Percentiles rank a stretch among this genome's conserved stretches.
Conservation (phyloP, 2,797 vertebrate genomes). For the Diglossa cyanea region DNA sequence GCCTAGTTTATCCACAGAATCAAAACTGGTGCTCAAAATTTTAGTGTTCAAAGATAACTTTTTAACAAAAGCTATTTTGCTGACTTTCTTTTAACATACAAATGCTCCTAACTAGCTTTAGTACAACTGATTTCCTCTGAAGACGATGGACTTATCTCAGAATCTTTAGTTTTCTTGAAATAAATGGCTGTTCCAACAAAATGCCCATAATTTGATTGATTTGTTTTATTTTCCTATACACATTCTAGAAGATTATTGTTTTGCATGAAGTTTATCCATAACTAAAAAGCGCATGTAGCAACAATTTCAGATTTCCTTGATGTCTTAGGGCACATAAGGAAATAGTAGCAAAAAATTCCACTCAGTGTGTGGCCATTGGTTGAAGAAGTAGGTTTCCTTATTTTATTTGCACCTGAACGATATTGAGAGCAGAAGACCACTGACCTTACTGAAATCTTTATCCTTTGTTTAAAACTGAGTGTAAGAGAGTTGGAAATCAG, state of each 20-base stretch:
- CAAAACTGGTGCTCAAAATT: neutral
- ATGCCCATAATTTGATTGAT: neutral
- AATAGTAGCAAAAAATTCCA: neutral
- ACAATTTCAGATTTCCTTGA: neutral
- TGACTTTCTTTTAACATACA: neutral
- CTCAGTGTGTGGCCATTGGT: neutral
- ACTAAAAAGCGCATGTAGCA: neutral
- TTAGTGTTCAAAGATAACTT: neutral
- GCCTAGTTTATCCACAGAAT: neutral
- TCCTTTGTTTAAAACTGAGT: neutral
- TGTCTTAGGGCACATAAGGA: neutral
- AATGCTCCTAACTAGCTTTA: neutral
- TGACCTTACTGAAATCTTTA: neutral
- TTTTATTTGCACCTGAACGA: neutral
- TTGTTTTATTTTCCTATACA: neutral
- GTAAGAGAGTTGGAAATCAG: neutral
- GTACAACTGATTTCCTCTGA: neutral
- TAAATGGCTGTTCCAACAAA: neutral
- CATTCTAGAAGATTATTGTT: neutral
- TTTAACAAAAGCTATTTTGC: neutral
- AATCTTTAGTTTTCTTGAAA: neutral
- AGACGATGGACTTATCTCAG: neutral
- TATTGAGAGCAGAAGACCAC: neutral
- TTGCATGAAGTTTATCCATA: neutral
- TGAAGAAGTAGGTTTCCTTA: neutral